phyloP scores from a whole-genome alignment of 2,888 invertebrate species.

The Euzetes globulus region DNA sequence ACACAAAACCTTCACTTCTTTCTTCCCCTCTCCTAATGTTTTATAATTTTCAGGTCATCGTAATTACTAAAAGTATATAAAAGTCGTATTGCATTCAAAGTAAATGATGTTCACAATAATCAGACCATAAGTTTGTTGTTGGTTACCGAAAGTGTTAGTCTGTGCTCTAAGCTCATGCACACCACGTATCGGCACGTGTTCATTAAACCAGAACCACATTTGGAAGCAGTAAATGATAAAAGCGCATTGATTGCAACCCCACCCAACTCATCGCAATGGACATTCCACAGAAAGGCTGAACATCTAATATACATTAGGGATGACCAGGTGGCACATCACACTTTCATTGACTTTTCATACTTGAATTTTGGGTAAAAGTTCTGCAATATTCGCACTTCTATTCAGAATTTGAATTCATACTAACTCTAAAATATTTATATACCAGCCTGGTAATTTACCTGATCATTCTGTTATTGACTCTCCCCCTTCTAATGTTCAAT shows the following conservation, averaged over 20 bases:
- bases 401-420: too few species aligned
- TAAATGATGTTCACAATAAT: constrained; percentile 16
- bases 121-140: constrained; percentile 30
- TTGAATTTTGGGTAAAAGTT: too few species aligned
- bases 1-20: background rate
- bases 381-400: too few species aligned
- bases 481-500: too few species aligned
- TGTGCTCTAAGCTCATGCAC: background rate
- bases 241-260: constrained; percentile 28
- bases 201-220: constrained; percentile 9
- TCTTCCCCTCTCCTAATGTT: background rate
- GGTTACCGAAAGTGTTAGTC: constrained; percentile 24
- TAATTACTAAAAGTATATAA: constrained; percentile 5
- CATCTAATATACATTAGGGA: background rate
- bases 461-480: too few species aligned
- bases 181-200: constrained; percentile 21
- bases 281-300: background rate
- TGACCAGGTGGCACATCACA: too few species aligned
- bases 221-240: background rate
- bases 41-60: background rate
- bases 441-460: too few species aligned
- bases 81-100: background rate
- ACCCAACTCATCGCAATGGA: constrained; percentile 9
- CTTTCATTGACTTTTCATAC: too few species aligned
- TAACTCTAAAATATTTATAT: too few species aligned